Evolutionary conservation across 2,888 invertebrate genomes (phyloP).

Genomic region (Pecten maximus): DNA sequence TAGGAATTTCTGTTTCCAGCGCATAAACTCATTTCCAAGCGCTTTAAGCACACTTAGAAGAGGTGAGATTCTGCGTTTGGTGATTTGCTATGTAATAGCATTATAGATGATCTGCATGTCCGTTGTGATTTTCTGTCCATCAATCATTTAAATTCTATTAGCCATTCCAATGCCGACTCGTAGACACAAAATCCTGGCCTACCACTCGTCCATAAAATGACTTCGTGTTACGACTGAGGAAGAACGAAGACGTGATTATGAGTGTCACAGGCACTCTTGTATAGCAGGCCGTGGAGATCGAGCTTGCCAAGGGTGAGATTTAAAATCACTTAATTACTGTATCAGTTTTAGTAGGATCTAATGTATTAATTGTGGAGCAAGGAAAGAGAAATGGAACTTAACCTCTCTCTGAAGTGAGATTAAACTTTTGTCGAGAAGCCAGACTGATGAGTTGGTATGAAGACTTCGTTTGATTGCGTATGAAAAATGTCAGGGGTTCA

Average conservation of each 20-base stretch:
- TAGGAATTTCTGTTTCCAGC: background rate
- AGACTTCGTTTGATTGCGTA: background rate
- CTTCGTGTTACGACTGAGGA: background rate
- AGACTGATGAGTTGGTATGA: background rate
- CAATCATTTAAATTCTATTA: constrained; percentile 24
- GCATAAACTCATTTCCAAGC: background rate
- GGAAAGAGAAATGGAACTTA: background rate
- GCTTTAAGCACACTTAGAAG: background rate
- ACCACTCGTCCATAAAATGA: constrained; percentile 1
- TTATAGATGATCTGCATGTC: constrained; percentile 20
- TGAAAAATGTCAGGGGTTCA: constrained; percentile 22
- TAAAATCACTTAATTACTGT: constrained; percentile 1
- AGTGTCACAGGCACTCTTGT: constrained; percentile 9
- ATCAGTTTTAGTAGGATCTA: constrained; percentile 6
- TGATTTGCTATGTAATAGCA: background rate
- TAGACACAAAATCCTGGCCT: constrained; percentile 27
- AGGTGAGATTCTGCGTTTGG: background rate
- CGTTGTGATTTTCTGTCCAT: background rate
- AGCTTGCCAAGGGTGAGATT: constrained; percentile 29
- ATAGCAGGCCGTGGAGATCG: background rate
- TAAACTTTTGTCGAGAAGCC: background rate
- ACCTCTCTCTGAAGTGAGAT: constrained; percentile 11
- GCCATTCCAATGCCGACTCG: background rate
- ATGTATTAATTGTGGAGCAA: constrained; percentile 18
- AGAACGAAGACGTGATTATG: background rate